Evolutionary conservation across 1,140 invertebrate genomes (phyloP), one percentile per base, ranked within the genome.

Genomic region (Pteromalus puparum): DNA sequence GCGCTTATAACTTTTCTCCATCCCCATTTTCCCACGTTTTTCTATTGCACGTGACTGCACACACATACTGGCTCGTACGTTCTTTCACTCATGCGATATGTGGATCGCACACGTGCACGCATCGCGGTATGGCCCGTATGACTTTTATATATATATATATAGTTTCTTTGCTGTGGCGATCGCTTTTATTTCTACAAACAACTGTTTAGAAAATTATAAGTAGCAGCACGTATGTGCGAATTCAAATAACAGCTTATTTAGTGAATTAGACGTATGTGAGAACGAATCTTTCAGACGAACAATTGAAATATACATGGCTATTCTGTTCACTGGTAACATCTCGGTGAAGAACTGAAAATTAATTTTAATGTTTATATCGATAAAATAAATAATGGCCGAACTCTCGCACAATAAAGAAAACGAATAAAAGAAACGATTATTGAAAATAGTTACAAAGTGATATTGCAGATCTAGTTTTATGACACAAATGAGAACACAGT

Each of bases 381-480:
- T 42, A 42, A 12, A 42, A 42, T 42, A 42, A 42, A 42, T 42
- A 9, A 42, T 42, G 9, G 10, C 10, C 38, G 10, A 42, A n/a
- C 18, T n/a, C 53, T 61, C n/a, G 15, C 0, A 7, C 2, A 1
- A 18, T 61, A 61, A 61, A 6, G 21, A 61, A 61, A n/a, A n/a
- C 3, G 6, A n/a, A 61, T 0, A n/a, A 61, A 61, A 61, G 6
- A 5, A 61, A 61, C 12, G 48, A 81, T 46, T 80, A 15, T 81
- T 72, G 38, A 42, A 48, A 48, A 81, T 81, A 81, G 42, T 72
- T 24, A 81, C n/a, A 70, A 53, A 53, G 48, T 46, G 26, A 67
- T 67, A 53, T 5, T 18, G 48, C 13, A 53, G 48, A 18, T 15
- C 12, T 6, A 78, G 12, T 15, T 80, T 30, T 18, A 12, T 81